A percentile compares a stretch with the other conserved stretches of the same genome.
phyloP scores from a whole-genome alignment of 1,140 invertebrate species.

The Lordiphosa collinella region DNA sequence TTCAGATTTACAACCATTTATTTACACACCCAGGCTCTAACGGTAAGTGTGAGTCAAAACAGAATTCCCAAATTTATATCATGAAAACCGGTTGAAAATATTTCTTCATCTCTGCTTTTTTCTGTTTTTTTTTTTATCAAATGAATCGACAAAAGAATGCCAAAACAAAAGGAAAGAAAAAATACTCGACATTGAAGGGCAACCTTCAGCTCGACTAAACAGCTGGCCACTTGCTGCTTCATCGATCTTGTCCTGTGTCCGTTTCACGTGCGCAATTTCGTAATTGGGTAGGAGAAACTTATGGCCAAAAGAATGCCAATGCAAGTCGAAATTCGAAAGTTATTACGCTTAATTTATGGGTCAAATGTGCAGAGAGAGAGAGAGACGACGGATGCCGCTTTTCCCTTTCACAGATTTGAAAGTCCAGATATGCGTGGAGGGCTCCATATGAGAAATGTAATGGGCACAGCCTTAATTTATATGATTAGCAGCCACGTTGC shows the following conservation, averaged over 20 bases:
- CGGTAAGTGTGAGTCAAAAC: slow-evolving; percentile 61
- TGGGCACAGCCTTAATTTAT: slow-evolving; percentile 66
- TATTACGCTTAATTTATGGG: slow-evolving; percentile 76
- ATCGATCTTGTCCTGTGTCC: neutral
- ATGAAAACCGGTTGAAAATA: slow-evolving; percentile 41
- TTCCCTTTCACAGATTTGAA: slow-evolving; percentile 71
- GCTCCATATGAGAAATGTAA: slow-evolving; percentile 20
- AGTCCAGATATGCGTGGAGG: slow-evolving; percentile 50
- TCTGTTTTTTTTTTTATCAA: neutral
- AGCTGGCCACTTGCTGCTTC: slow-evolving; percentile 1
- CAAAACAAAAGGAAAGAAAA: neutral
- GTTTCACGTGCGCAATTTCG: slow-evolving; percentile 31
- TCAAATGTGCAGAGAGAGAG: slow-evolving; percentile 59
- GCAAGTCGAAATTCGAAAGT: slow-evolving; percentile 66
- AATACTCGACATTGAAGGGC: slow-evolving; percentile 40
- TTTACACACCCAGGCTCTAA: slow-evolving; percentile 40
- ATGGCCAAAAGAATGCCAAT: slow-evolving; percentile 48
- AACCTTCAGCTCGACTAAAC: slow-evolving; percentile 28
- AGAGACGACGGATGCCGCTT: slow-evolving; percentile 34
- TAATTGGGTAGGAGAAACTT: slow-evolving; percentile 61
- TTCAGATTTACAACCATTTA: slow-evolving; percentile 45
- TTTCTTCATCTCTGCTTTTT: slow-evolving; percentile 3
- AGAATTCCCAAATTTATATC: slow-evolving; percentile 50
- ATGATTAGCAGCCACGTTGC: slow-evolving; percentile 56
- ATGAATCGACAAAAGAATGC: slow-evolving; percentile 1